phyloP scores from a whole-genome alignment of 2,113 vertebrate genomes.

The Pontoporia blainvillei region DNA sequence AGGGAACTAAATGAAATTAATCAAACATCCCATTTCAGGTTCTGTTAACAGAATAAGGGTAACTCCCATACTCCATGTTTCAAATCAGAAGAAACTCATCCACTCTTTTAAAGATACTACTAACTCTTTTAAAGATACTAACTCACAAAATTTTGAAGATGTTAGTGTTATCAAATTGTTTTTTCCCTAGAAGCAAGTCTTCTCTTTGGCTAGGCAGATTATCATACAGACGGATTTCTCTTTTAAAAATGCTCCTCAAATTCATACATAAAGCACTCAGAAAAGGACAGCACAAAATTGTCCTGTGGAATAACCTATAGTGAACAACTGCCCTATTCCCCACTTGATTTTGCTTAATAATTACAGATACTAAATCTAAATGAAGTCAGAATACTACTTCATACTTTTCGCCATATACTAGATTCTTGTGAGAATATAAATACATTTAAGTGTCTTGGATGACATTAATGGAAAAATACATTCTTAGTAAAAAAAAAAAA shows the following conservation, averaged over 20 bases:
- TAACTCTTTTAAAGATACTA: slow-evolving; percentile 1
- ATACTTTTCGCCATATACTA: not conserved
- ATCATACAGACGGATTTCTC: slow-evolving; percentile 13
- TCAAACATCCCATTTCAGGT: slow-evolving; percentile 49
- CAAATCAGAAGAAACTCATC: slow-evolving; percentile 30
- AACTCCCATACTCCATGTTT: not conserved
- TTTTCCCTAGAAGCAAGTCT: slow-evolving; percentile 5
- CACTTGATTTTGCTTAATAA: slow-evolving; percentile 13
- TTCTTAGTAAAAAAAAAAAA: not conserved
- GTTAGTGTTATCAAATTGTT: not conserved
- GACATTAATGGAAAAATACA: not conserved
- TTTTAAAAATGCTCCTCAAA: slow-evolving; percentile 5
- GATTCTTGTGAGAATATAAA: not conserved
- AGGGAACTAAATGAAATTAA: slow-evolving; percentile 39
- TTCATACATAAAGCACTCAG: not conserved
- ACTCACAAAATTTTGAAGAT: not conserved
- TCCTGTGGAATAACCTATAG: not conserved
- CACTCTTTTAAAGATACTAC: not conserved
- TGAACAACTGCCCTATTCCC: not conserved
- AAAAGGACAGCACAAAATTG: not conserved
- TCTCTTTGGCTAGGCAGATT: not conserved
- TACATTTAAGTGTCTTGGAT: not conserved
- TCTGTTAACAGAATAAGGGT: slow-evolving; percentile 38
- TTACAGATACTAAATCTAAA: slow-evolving; percentile 16
- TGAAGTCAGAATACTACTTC: slow-evolving; percentile 21